Conservation (phyloP, 2,888 invertebrate species). For the Aporophyla nigra region DNA sequence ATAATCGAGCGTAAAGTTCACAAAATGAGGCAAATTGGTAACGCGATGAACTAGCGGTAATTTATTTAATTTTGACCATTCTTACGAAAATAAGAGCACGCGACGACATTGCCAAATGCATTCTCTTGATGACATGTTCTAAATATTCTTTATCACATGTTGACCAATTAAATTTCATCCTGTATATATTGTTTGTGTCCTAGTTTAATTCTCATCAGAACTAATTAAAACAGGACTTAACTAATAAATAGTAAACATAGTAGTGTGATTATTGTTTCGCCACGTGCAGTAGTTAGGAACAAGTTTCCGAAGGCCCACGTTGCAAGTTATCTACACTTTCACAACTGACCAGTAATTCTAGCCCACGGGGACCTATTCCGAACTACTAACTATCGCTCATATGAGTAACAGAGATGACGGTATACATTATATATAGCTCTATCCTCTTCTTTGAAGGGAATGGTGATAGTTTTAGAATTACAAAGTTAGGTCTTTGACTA, state of each 20-base stretch:
- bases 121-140: no score
- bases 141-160: no score
- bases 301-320: constrained; percentile 60
- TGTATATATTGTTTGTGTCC: neutral
- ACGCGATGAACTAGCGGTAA: no score
- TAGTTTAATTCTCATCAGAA: constrained; percentile 10
- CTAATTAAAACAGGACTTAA: constrained; percentile 34
- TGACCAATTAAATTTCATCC: no score
- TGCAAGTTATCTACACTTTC: constrained; percentile 57
- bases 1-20: no score
- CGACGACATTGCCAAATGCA: no score
- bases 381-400: constrained; percentile 49
- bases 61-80: no score
- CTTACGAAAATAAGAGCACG: no score
- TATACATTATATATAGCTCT: constrained; percentile 22
- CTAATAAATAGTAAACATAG: constrained; percentile 47
- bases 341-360: constrained; percentile 60
- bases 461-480: constrained; percentile 50
- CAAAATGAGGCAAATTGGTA: no score
- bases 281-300: constrained; percentile 55
- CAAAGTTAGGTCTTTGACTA: constrained; percentile 58
- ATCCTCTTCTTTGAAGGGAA: constrained; percentile 51
- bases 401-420: constrained; percentile 28
- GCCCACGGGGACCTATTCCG: constrained; percentile 52
- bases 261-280: constrained; percentile 51